A percentile compares a stretch with the other conserved stretches of the same genome.
phyloP scores from a whole-genome alignment of 2,888 invertebrate genomes.

The Endomychus coccineus region DNA sequence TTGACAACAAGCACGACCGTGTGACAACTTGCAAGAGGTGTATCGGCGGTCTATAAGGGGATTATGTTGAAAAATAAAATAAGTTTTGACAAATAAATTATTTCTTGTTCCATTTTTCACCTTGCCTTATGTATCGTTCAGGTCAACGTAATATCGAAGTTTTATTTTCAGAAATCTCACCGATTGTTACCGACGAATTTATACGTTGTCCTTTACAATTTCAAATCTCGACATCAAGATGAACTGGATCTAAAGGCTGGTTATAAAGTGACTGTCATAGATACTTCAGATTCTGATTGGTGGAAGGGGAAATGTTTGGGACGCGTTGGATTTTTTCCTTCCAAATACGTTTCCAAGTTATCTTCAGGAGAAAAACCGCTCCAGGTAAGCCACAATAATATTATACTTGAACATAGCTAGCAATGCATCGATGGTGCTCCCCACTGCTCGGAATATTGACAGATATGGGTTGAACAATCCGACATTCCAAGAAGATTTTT shows the following conservation, averaged over 20 bases:
- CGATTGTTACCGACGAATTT: constrained; percentile 82
- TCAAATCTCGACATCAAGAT: constrained; percentile 88
- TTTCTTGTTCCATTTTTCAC: no score
- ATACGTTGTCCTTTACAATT: constrained; percentile 92
- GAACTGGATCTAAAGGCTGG: constrained; percentile 91
- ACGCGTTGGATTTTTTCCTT: constrained; percentile 86
- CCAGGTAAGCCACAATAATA: constrained; percentile 62
- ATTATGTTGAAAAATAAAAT: no score
- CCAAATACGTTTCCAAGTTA: constrained; percentile 86
- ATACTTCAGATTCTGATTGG: constrained; percentile 93
- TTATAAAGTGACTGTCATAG: constrained; percentile 85
- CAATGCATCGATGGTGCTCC: no score
- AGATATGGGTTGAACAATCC: no score
- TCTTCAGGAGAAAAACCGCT: constrained; percentile 85
- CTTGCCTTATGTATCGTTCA: no score
- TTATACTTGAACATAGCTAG: no score
- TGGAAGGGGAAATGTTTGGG: constrained; percentile 95
- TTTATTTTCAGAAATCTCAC: constrained; percentile 63
- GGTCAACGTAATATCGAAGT: constrained; percentile 3
- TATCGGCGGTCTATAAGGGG: no score
- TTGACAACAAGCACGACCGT: no score
- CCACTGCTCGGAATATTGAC: no score
- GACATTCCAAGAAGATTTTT: no score
- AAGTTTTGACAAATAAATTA: no score
- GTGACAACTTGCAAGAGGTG: no score